Evolutionary conservation across 1,140 invertebrate genomes (phyloP).

Genomic region (Scaptomyza montana): DNA sequence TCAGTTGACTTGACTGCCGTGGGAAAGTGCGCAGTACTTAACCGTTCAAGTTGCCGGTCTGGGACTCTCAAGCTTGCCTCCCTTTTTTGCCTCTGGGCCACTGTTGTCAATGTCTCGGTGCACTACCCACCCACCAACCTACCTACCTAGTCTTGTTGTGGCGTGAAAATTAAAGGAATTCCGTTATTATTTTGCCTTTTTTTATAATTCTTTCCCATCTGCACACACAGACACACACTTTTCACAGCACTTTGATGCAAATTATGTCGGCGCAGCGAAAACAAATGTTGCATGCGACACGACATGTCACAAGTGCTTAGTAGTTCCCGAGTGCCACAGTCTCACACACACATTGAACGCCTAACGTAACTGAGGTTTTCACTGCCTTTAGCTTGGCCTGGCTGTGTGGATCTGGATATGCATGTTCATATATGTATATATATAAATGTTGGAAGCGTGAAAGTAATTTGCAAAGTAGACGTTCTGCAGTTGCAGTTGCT

Average conservation of each 20-base stretch:
- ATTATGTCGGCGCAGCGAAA: conserved; percentile 78
- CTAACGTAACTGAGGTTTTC: conserved; percentile 35
- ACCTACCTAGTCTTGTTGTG: conserved; percentile 55
- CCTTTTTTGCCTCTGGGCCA: conserved; percentile 58
- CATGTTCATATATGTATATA: conserved; percentile 2
- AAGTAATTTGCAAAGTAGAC: conserved; percentile 81
- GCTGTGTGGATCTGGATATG: neutral
- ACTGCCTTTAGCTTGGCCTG: conserved; percentile 1
- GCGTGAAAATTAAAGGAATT: conserved; percentile 81
- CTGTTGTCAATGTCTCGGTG: conserved; percentile 72
- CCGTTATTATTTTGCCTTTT: conserved; percentile 78
- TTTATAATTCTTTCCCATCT: conserved; percentile 25
- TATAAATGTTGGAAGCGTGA: conserved; percentile 45
- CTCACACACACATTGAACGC: conserved; percentile 43
- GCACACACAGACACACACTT: conserved; percentile 18
- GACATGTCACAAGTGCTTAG: conserved; percentile 80
- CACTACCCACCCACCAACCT: conserved; percentile 21
- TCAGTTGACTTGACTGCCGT: conserved; percentile 80
- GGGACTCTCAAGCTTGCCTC: conserved; percentile 32
- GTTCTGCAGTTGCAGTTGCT: conserved; percentile 33
- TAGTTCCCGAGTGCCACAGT: conserved; percentile 60
- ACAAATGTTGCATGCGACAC: conserved; percentile 76
- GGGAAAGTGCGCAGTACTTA: conserved; percentile 73
- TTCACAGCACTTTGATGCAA: conserved; percentile 72
- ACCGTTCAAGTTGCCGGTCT: conserved; percentile 75